A percentile compares a stretch with the other conserved stretches of the same genome.
Conservation (phyloP, 2,113 vertebrate species). For the Nibea coibor region DNA sequence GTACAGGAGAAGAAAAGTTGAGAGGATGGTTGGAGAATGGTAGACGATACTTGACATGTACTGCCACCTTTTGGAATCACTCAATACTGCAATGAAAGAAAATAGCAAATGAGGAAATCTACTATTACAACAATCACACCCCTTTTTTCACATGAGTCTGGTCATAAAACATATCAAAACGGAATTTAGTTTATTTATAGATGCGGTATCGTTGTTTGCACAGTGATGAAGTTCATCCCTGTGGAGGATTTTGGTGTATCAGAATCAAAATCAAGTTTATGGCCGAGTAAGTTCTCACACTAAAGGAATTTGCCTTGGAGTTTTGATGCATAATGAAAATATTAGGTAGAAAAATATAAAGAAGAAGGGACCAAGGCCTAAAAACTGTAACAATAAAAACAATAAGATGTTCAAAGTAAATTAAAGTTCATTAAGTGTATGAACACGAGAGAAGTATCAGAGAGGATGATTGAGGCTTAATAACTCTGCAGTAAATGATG, state of each 20-base stretch:
- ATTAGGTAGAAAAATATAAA: too few species aligned
- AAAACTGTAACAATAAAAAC: too few species aligned
- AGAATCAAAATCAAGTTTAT: background rate
- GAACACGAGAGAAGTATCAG: too few species aligned
- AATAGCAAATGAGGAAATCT: background rate
- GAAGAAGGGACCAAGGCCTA: too few species aligned
- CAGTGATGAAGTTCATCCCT: background rate
- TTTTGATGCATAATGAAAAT: too few species aligned
- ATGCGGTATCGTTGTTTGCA: background rate
- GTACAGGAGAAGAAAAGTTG: background rate
- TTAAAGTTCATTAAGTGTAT: too few species aligned
- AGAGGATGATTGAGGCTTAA: too few species aligned
- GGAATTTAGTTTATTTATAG: background rate
- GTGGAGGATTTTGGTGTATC: background rate
- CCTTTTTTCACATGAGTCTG: background rate
- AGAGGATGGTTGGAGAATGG: background rate
- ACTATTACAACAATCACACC: background rate
- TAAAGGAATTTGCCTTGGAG: too few species aligned
- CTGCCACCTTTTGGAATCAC: conserved; percentile 55
- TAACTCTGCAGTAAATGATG: too few species aligned
- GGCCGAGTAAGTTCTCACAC: too few species aligned
- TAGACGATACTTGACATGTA: conserved; percentile 28
- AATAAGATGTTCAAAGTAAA: too few species aligned
- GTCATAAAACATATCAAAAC: background rate
- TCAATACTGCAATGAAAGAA: background rate